These are phyloP conservation scores for Anoncus sp. DNA, from an alignment of 2,888 invertebrate species.

Conservation along the genomic window DNA sequence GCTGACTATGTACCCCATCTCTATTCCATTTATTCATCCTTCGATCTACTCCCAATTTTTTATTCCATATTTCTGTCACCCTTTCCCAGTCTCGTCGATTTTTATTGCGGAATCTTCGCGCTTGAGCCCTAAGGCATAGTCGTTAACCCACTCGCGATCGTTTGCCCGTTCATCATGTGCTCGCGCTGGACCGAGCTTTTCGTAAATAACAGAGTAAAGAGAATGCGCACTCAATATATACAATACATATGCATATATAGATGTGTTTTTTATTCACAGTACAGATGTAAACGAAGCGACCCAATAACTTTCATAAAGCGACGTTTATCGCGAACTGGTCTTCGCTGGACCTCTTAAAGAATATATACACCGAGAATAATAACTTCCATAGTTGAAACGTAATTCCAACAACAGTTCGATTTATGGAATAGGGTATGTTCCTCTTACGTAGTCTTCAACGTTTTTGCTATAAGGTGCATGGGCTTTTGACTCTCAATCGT, in stretches of 20 bases:
- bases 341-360: too few relatives aligned
- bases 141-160: constrained; percentile 71
- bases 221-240: neutral
- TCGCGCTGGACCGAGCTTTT: constrained; percentile 33
- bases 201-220: constrained; percentile 19
- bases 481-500: too few relatives aligned
- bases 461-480: too few relatives aligned
- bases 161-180: constrained; percentile 46
- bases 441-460: too few relatives aligned
- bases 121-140: constrained; percentile 58
- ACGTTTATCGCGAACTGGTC: constrained; percentile 39
- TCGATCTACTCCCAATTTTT: too few relatives aligned
- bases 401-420: too few relatives aligned
- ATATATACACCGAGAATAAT: too few relatives aligned
- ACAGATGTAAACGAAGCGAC: constrained; percentile 72
- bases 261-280: neutral
- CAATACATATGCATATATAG: too few relatives aligned
- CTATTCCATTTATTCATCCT: neutral
- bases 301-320: constrained; percentile 72
- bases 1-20: neutral
- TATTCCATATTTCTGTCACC: constrained; percentile 2
- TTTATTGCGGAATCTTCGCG: constrained; percentile 73
- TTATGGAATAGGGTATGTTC: too few relatives aligned
- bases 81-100: constrained; percentile 56
- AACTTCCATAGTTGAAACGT: too few relatives aligned